These are phyloP conservation scores for Tupaia chinensis DNA, from an alignment of 2,113 vertebrate genomes.

Conservation along the genomic window DNA sequence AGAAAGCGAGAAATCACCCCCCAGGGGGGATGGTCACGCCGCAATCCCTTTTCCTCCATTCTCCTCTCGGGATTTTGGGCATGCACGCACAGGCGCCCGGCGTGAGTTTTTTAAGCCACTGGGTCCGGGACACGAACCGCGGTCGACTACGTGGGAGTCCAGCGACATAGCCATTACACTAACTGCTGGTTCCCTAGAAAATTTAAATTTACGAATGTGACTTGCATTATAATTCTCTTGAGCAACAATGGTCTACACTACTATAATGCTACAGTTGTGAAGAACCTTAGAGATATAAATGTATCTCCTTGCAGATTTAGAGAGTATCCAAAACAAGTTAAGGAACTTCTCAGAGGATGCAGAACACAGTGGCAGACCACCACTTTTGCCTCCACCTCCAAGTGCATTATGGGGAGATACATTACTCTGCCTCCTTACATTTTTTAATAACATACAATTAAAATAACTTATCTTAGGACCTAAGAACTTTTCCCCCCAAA, in stretches of 20 bases:
- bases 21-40: too few species aligned
- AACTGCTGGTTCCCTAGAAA: neutral
- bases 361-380: neutral
- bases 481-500: neutral
- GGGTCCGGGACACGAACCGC: too few species aligned
- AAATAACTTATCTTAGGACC: neutral
- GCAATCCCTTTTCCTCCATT: too few species aligned
- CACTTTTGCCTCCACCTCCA: neutral
- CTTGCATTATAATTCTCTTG: neutral
- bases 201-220: neutral
- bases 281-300: neutral
- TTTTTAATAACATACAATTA: neutral
- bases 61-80: too few species aligned
- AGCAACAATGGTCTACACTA: neutral
- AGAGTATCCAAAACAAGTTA: neutral
- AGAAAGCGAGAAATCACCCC: too few species aligned
- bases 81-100: too few species aligned
- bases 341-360: neutral
- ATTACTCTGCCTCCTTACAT: too few species aligned
- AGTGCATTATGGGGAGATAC: neutral
- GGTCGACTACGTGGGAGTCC: too few species aligned
- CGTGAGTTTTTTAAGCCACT: too few species aligned
- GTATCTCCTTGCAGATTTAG: neutral
- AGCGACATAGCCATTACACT: too few species aligned
- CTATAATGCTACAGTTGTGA: neutral